These are phyloP conservation scores for Paraplagusia blochii DNA, from an alignment of 2,113 vertebrate species.

Conservation along the genomic window DNA sequence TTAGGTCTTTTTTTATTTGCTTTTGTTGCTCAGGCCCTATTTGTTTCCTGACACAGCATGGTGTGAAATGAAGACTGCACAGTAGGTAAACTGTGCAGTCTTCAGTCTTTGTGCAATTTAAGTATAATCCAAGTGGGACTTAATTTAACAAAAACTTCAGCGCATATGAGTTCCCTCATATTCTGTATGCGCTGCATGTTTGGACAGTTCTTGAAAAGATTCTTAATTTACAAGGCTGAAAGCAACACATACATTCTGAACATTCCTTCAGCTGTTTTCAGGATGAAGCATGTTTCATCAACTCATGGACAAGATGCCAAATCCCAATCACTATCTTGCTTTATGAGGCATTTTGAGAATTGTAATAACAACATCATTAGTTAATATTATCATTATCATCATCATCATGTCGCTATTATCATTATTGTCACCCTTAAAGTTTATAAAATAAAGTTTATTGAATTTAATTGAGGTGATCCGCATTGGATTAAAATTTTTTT, in stretches of 20 bases:
- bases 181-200: conserved; percentile 1
- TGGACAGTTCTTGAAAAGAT: neutral
- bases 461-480: too few species aligned
- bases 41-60: too few species aligned
- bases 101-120: too few species aligned
- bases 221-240: neutral
- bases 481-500: too few species aligned
- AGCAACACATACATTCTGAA: neutral
- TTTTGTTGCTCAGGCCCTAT: too few species aligned
- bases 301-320: neutral
- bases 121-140: neutral
- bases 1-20: too few species aligned
- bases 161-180: neutral
- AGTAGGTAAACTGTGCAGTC: too few species aligned
- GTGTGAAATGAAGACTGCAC: too few species aligned
- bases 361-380: neutral
- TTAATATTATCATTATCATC: neutral
- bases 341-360: neutral
- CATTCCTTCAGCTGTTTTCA: conserved; percentile 9
- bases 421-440: too few species aligned
- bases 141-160: neutral
- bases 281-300: neutral
- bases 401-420: neutral
- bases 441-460: too few species aligned
- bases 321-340: neutral